These are phyloP conservation scores for Onchidella celtica DNA, from an alignment of 2,888 invertebrate species.

Conservation along the genomic window DNA sequence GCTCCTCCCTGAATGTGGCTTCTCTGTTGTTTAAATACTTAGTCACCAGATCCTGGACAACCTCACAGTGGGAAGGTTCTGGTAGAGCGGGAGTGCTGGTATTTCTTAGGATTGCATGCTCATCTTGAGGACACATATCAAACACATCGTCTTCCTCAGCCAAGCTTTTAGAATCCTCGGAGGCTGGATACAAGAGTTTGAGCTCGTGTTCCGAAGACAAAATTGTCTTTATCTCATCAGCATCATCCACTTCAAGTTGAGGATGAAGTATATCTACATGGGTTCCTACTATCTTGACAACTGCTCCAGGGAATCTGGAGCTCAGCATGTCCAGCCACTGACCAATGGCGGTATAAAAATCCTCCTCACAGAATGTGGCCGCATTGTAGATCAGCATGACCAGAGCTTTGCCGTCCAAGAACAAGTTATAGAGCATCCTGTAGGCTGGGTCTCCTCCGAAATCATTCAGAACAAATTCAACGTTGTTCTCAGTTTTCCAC, in stretches of 20 bases:
- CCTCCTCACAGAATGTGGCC: conserved; percentile 61
- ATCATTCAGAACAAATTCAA: conserved; percentile 75
- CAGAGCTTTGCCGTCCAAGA: conserved; percentile 73
- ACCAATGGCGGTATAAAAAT: conserved; percentile 68
- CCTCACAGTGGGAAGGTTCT: conserved; percentile 50
- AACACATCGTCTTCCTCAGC: conserved; percentile 20
- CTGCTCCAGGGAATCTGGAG: conserved; percentile 70
- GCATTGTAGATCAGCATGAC: conserved; percentile 74
- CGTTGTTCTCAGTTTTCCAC: conserved; percentile 76
- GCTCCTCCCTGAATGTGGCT: conserved; percentile 56
- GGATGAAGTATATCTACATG: conserved; percentile 65
- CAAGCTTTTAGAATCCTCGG: not conserved
- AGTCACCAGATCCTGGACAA: conserved; percentile 61
- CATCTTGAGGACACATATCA: not conserved
- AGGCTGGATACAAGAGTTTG: conserved; percentile 15
- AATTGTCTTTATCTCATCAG: conserved; percentile 17
- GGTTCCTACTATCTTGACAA: conserved; percentile 78
- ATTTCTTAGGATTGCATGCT: not conserved
- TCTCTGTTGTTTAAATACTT: conserved; percentile 61
- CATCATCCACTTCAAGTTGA: conserved; percentile 40
- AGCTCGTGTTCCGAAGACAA: conserved; percentile 15
- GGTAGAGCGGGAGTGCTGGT: conserved; percentile 1
- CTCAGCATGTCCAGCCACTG: conserved; percentile 74
- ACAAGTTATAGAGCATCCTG: conserved; percentile 67
- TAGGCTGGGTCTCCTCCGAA: conserved; percentile 75